These are phyloP conservation scores for Drosophila gunungcola DNA, from an alignment of 1,140 invertebrate genomes.

Conservation along the genomic window DNA sequence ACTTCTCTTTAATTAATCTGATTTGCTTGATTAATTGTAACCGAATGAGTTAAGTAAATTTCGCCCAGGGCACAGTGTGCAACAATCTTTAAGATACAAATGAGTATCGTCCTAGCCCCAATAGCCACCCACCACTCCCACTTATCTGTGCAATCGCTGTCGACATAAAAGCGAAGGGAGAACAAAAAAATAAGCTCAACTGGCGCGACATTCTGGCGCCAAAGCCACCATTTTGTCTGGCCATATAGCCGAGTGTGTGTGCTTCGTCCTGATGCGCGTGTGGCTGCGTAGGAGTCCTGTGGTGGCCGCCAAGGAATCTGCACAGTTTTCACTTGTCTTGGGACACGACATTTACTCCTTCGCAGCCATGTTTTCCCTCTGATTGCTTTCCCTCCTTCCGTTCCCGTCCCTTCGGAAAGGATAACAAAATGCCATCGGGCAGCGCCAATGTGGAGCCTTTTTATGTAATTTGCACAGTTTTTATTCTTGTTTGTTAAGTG, in stretches of 20 bases:
- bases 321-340: constrained; percentile 64
- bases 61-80: not conserved
- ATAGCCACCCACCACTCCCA: constrained; percentile 2
- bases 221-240: constrained; percentile 82
- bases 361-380: constrained; percentile 36
- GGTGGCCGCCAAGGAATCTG: constrained; percentile 62
- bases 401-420: constrained; percentile 20
- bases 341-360: constrained; percentile 52
- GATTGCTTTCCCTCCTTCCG: constrained; percentile 36
- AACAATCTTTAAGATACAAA: constrained; percentile 22
- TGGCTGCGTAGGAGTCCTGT: constrained; percentile 67
- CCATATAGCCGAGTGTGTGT: constrained; percentile 57
- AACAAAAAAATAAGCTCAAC: constrained; percentile 57
- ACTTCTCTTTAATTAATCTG: constrained; percentile 55
- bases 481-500: constrained; percentile 61
- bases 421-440: constrained; percentile 71
- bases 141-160: constrained; percentile 47
- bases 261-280: constrained; percentile 49
- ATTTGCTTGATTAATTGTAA: constrained; percentile 48
- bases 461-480: constrained; percentile 80
- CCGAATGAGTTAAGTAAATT: constrained; percentile 22
- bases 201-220: constrained; percentile 83
- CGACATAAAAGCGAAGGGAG: constrained; percentile 45
- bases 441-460: constrained; percentile 79
- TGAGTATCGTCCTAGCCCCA: not conserved